Evolutionary conservation across 2,888 invertebrate species (phyloP), one percentile per base, ranked within the genome.

Genomic region (Allygus modestus): DNA sequence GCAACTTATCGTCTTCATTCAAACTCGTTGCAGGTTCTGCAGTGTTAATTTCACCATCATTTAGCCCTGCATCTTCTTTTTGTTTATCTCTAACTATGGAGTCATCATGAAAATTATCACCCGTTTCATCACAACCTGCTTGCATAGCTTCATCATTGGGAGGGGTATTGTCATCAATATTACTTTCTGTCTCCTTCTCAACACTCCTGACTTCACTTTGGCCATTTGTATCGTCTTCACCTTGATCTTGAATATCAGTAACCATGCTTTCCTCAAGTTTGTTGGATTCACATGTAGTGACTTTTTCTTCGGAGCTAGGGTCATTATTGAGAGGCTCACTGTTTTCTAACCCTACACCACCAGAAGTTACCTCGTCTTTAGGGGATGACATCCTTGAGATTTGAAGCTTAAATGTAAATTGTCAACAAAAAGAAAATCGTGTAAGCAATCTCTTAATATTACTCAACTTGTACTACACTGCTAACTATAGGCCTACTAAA

Each of bases 1-100:
- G 58, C 12, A 73, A 28, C 28, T 77, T 69, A 28, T 83, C 33
- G 17, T 43, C 83, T n/a, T 43, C 23, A 77, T 23, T 43, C 26
- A 61, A 4, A 61, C 5, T 54, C 17, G n/a, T 23, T 20, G 69
- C 31, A 31, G 69, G 58, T 7, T 58, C 58, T 23, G 4, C 58
- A 23, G 7, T 23, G 26, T 58, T 20, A 23, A 9, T 20, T 11
- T 58, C 23, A 23, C 23, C 23, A 23, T 58, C 58, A 58, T 58
- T 58, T 20, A 51, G 2, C 12, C 2, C 2, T n/a, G n/a, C n/a
- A n/a, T n/a, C 7, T 58, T 58, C 26, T 23, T 2, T 23, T 58
- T 58, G 5, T 0, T 58, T 20, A 58, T 12, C 17, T 46, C 1
- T 2, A 46, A 15, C 46, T 46, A 12, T 9, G 4, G 17, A 11